Percentiles rank a stretch among this genome's conserved stretches.
Conservation (phyloP, 2,113 vertebrate genomes). For the Indicator maculatus region DNA sequence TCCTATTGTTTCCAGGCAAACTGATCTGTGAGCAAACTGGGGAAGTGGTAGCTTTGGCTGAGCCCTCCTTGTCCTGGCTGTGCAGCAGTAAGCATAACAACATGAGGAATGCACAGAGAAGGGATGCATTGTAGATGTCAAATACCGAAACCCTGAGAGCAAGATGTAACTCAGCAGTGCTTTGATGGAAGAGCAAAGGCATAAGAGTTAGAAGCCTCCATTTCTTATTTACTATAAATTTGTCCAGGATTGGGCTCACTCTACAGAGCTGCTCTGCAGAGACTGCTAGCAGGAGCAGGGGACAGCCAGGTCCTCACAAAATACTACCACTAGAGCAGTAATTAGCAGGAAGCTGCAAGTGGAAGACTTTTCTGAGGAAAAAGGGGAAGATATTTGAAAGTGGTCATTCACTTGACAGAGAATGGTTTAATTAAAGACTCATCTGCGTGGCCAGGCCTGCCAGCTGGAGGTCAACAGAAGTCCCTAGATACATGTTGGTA, state of each 20-base stretch:
- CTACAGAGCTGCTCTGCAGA: not conserved
- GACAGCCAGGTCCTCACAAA: not conserved
- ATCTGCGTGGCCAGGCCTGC: no score
- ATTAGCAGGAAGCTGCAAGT: not conserved
- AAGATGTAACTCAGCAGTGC: not conserved
- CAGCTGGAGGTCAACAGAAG: no score
- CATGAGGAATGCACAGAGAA: not conserved
- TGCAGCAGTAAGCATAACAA: not conserved
- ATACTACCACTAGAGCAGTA: not conserved
- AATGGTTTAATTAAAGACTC: no score
- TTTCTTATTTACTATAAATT: not conserved
- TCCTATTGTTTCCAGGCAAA: not conserved
- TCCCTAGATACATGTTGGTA: no score
- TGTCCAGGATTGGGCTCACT: not conserved
- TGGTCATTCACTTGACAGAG: no score
- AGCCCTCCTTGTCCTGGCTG: not conserved
- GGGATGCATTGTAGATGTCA: not conserved
- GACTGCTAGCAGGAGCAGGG: accelerated
- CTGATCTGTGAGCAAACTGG: not conserved
- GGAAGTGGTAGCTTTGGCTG: not conserved
- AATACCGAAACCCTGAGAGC: not conserved
- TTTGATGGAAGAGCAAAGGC: not conserved
- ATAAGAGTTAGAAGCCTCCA: not conserved
- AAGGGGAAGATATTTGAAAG: not conserved
- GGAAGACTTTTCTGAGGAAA: not conserved